Conservation (phyloP, 2,113 vertebrate species). For the Atherinomorus stipes region DNA sequence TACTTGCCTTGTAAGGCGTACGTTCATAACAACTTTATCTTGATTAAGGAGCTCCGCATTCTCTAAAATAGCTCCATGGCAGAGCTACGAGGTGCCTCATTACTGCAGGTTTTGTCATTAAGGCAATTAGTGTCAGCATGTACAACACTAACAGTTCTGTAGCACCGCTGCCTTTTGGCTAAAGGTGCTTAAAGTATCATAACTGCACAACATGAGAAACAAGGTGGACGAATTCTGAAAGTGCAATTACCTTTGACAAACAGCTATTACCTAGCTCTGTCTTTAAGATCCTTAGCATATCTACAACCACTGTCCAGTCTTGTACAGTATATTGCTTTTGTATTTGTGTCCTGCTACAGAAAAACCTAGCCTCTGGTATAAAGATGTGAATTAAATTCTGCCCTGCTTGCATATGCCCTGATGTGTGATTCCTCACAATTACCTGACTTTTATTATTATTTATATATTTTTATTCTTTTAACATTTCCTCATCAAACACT, state of each 20-base stretch:
- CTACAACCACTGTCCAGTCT: too few relatives aligned
- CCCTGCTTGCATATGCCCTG: not conserved
- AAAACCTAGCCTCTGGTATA: not conserved
- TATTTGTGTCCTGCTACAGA: not conserved
- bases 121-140: conserved; percentile 73
- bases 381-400: not conserved
- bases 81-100: conserved; percentile 43
- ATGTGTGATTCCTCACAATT: conserved; percentile 25
- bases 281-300: not conserved
- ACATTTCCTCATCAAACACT: conserved; percentile 32
- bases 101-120: conserved; percentile 73
- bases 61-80: conserved; percentile 7
- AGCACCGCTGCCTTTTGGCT: conserved; percentile 44
- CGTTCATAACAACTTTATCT: conserved; percentile 35
- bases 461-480: too few relatives aligned
- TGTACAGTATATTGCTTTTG: not conserved
- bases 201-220: conserved; percentile 23
- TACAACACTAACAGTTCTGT: conserved; percentile 58
- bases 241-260: conserved; percentile 6
- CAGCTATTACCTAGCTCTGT: not conserved
- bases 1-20: not conserved
- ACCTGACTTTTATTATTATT: not conserved
- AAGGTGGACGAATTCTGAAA: conserved; percentile 14
- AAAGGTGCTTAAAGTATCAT: conserved; percentile 33
- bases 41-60: conserved; percentile 40